Evolutionary conservation across 2,888 invertebrate genomes (phyloP).

Genomic region (Poecilobothrus nobilitatus): DNA sequence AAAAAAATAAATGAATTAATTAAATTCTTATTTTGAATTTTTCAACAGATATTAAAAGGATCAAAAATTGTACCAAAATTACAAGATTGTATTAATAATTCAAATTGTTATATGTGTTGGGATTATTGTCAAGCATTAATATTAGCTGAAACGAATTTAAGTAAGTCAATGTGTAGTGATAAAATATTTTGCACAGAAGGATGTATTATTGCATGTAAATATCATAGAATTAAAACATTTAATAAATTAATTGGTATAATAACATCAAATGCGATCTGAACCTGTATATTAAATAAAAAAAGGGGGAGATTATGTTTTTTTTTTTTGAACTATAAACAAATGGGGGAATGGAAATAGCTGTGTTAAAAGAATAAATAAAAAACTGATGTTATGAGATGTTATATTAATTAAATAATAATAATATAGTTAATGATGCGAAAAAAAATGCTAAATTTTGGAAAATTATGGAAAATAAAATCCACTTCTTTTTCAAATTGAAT

Average conservation of each 20-base stretch:
- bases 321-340: too few relatives aligned
- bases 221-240: conserved; percentile 14
- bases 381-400: background rate
- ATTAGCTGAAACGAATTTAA: conserved; percentile 14
- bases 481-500: too few relatives aligned
- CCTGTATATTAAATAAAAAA: background rate
- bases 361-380: background rate
- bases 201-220: conserved; percentile 19
- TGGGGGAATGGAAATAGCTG: background rate
- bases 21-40: background rate
- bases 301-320: too few relatives aligned
- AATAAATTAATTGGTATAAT: background rate
- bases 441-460: too few relatives aligned
- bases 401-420: background rate
- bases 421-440: background rate
- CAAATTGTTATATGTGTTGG: conserved; percentile 24
- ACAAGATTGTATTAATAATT: conserved; percentile 12
- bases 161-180: conserved; percentile 20
- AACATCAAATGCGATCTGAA: background rate
- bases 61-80: background rate
- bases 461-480: too few relatives aligned
- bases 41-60: background rate
- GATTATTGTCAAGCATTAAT: conserved; percentile 20
- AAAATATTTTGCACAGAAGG: conserved; percentile 19
- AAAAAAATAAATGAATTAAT: background rate